Evolutionary conservation across 2,113 vertebrate genomes (phyloP).

Genomic region (Sorex araneus): DNA sequence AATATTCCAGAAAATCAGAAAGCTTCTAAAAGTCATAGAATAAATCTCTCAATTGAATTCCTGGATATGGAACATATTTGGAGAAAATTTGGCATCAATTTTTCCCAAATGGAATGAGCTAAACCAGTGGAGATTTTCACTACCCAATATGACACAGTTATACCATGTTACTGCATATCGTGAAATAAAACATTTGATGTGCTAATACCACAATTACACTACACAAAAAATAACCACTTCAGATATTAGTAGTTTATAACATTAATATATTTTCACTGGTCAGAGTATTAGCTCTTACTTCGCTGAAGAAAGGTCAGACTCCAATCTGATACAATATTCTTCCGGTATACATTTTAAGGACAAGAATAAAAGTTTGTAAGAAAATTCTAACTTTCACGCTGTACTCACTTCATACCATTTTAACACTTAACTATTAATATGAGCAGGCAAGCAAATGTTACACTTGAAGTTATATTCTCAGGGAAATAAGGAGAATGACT

Average conservation of each 20-base stretch:
- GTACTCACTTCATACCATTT: neutral
- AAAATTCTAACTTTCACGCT: neutral
- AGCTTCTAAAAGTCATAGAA: neutral
- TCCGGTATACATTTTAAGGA: neutral
- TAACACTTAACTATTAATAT: neutral
- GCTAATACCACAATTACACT: neutral
- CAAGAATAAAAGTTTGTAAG: neutral
- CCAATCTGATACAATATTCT: neutral
- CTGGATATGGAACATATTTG: neutral
- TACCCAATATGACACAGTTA: conserved; percentile 3
- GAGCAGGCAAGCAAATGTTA: neutral
- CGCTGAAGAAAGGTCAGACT: neutral
- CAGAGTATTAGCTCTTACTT: neutral
- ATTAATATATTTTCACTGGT: neutral
- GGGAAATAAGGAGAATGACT: neutral
- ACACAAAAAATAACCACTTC: neutral
- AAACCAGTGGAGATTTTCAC: neutral
- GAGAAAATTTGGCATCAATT: neutral
- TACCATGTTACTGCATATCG: neutral
- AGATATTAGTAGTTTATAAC: neutral
- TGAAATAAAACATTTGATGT: neutral
- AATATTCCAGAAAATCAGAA: conserved; percentile 24
- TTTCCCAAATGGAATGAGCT: conserved; percentile 36
- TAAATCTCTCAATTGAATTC: conserved; percentile 24
- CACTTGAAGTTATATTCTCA: neutral